These are phyloP conservation scores for Cosmopolites sordidus DNA, from an alignment of 2,888 invertebrate genomes.

Conservation along the genomic window DNA sequence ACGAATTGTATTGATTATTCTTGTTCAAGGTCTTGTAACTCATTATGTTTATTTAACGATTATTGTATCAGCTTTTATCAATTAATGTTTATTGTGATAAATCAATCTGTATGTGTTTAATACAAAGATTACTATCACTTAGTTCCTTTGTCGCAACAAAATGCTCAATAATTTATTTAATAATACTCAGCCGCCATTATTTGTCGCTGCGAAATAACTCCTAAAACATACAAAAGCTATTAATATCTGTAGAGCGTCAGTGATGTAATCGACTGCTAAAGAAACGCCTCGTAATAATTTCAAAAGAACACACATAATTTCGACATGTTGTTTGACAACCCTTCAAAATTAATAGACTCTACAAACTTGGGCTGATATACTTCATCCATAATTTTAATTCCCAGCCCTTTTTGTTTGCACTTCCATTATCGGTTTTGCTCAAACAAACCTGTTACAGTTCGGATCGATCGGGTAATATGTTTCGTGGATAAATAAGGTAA, in stretches of 20 bases:
- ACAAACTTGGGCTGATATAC: constrained; percentile 12
- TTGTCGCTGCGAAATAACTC: not conserved
- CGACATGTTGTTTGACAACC: constrained; percentile 12
- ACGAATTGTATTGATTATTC: too few relatives aligned
- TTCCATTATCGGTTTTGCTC: constrained; percentile 16
- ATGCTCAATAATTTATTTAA: not conserved
- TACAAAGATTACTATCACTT: not conserved
- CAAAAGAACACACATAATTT: constrained; percentile 12
- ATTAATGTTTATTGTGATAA: too few relatives aligned
- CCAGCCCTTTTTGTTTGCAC: constrained; percentile 13
- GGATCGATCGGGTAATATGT: constrained; percentile 8
- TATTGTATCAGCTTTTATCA: too few relatives aligned
- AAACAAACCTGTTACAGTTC: constrained; percentile 12
- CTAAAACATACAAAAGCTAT: not conserved
- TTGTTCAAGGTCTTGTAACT: too few relatives aligned
- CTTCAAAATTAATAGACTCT: constrained; percentile 16
- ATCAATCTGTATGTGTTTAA: too few relatives aligned
- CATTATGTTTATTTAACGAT: too few relatives aligned
- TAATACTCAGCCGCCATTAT: not conserved
- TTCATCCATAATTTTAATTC: constrained; percentile 13
- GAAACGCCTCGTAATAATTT: constrained; percentile 6
- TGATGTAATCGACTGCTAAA: constrained; percentile 2
- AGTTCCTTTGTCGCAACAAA: not conserved
- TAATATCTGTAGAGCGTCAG: not conserved
- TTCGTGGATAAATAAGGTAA: not conserved